Base-by-base conservation (phyloP, 2,797 vertebrate species). In the Danio aesculapii region DNA sequence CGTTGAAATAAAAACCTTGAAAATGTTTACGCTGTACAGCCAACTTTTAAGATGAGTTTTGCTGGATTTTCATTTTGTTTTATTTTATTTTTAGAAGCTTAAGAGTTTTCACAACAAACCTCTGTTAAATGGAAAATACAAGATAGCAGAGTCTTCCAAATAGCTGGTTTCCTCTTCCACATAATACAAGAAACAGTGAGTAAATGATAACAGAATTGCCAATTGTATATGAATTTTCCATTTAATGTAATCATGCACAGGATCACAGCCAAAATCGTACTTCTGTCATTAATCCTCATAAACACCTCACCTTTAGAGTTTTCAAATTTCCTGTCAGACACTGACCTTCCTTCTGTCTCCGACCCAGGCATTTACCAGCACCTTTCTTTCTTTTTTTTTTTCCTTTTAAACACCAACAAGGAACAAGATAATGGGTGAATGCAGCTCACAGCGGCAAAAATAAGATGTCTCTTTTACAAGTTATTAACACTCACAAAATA, bases 401-500 rank as follows among this genome's bases (percentile, higher is more conserved):
- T 30, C 3, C 59, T 82, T 79, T 52, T 83, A 59, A 41, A 72
- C 77, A 74, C 68, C 43, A 75, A 81, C 77, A 52, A 75, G 49
- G 9, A 84, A n/a, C 0, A 2, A 77, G 68, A 84, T 82, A 70
- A 82, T 77, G 19, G 66, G 19, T 8, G 9, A 8, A 1, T 47
- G 21, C 67, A 71, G 8, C 71, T 82, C n/a, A 14, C 30, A 16
- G 1, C 43, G 69, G 55, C 49, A 50, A 61, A 69, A 57, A 74
- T 61, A 78, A 77, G 46, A 81, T 77, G 50, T 77, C 49, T 44
- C 30, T 67, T 77, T 68, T 41, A 10, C 39, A 17, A 71, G 55
- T 49, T 73, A 13, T 49, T 17, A 74, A 77, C 75, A 19, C 52
- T 66, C 8, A 46, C 9, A 39, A 47, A 78, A 17, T 77, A 39